Percentiles rank a stretch among this genome's conserved stretches.
Evolutionary conservation across 2,113 vertebrate genomes (phyloP).

Genomic region (Diadophis punctatus): DNA sequence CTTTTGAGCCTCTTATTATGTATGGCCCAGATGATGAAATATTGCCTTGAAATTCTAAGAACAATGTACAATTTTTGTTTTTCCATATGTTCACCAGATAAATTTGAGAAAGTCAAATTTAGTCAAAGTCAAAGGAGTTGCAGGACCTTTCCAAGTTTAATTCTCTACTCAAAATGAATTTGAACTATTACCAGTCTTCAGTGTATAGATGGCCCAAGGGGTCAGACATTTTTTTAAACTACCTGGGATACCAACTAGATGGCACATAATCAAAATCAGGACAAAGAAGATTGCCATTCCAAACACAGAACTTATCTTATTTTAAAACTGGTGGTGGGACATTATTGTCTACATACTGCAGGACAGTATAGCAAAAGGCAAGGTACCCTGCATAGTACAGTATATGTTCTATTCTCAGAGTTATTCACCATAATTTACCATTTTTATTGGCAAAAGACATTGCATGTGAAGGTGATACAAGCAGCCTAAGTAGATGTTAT

Average conservation of each 20-base stretch:
- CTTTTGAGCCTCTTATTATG: not conserved
- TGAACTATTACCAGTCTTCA: not conserved
- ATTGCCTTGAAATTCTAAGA: not conserved
- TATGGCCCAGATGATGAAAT: not conserved
- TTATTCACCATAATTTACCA: not conserved
- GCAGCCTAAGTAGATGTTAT: not conserved
- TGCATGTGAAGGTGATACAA: not conserved
- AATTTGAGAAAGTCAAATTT: not conserved
- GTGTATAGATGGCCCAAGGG: not conserved
- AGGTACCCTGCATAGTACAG: not conserved
- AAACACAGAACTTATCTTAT: not conserved
- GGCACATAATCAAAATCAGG: not conserved
- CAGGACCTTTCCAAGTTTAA: no score
- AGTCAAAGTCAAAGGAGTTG: no score
- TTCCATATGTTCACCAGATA: not conserved
- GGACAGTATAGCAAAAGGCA: not conserved
- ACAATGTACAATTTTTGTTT: not conserved
- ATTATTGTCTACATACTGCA: not conserved
- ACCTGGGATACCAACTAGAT: not conserved
- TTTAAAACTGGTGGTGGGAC: not conserved
- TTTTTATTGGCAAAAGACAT: not conserved
- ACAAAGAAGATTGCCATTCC: not conserved
- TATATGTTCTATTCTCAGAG: not conserved
- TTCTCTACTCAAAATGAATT: not conserved
- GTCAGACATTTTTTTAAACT: not conserved